Conservation (phyloP, 2,888 invertebrate species). For the Limnephilus rhombicus region DNA sequence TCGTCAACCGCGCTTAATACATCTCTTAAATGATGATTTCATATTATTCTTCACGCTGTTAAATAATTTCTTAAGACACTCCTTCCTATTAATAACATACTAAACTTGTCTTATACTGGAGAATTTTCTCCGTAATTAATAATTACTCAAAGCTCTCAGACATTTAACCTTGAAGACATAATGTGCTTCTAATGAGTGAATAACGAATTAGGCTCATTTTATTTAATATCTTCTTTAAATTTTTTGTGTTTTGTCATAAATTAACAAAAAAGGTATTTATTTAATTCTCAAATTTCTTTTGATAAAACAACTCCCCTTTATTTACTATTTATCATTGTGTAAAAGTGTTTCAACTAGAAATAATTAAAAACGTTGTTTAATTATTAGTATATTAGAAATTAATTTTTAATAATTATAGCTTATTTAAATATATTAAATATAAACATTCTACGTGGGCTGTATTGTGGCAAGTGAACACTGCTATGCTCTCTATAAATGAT, state of each 20-base stretch:
- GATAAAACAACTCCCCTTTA: background rate
- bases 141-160: slow-evolving; percentile 12
- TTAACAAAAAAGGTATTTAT: background rate
- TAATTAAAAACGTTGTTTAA: background rate
- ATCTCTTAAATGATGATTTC: background rate
- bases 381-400: background rate
- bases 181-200: slow-evolving; percentile 6
- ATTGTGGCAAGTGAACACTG: no score
- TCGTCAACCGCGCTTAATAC: background rate
- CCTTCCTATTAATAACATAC: background rate
- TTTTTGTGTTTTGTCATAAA: background rate
- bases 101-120: background rate
- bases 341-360: background rate
- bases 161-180: background rate
- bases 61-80: background rate
- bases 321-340: background rate
- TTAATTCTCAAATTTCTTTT: background rate
- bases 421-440: no score
- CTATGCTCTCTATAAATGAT: no score
- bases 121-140: background rate
- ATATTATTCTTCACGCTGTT: background rate
- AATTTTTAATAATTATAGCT: no score
- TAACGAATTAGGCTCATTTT: slow-evolving; percentile 9
- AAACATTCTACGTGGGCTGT: no score
- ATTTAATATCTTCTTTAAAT: background rate